Conservation (phyloP, 2,888 invertebrate species). For the Laothoe populi region DNA sequence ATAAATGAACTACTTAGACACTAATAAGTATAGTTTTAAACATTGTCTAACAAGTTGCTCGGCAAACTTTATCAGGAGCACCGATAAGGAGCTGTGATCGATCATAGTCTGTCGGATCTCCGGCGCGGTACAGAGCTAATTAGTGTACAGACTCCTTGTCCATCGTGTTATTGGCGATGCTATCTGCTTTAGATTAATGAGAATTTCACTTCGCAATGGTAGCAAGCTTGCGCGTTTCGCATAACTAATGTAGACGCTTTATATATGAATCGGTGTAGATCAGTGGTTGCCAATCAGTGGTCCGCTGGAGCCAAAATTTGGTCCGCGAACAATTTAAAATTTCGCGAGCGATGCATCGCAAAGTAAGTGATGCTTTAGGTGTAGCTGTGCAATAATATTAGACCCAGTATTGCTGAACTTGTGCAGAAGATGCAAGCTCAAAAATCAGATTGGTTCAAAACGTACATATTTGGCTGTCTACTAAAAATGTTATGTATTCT, state of each 20-base stretch:
- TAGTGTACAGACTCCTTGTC: slow-evolving; percentile 26
- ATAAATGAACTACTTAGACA: not conserved
- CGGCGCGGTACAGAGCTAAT: slow-evolving; percentile 23
- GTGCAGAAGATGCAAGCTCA: no score
- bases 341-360: no score
- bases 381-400: no score
- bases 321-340: no score
- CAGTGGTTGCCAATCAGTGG: no score
- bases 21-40: not conserved
- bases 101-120: slow-evolving; percentile 8
- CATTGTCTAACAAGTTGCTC: not conserved
- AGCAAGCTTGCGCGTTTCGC: slow-evolving; percentile 16
- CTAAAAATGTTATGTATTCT: no score
- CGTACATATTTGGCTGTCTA: no score
- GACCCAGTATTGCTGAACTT: no score
- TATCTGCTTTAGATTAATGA: slow-evolving; percentile 27
- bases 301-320: no score
- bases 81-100: slow-evolving; percentile 1
- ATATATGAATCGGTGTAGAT: not conserved
- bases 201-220: slow-evolving; percentile 28
- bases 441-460: no score
- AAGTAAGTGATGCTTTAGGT: no score
- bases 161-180: slow-evolving; percentile 25
- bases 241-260: not conserved
- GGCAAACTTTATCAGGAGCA: not conserved